phyloP scores from a whole-genome alignment of 2,888 invertebrate genomes.

The Phrixothrix hirtus region DNA sequence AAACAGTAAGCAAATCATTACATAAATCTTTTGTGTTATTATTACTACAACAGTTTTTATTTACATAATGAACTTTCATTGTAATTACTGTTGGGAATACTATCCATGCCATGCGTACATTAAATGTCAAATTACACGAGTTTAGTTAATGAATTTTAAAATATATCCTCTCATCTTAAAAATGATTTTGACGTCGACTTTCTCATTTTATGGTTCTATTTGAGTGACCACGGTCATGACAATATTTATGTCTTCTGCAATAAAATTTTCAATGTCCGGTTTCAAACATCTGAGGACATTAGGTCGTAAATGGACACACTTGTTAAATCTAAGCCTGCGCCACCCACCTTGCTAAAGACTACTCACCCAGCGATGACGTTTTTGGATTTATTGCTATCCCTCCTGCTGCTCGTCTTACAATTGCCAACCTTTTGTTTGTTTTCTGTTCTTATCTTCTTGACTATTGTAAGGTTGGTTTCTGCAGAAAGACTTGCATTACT shows the following conservation, averaged over 20 bases:
- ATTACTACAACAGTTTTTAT: no score
- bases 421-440: constrained; percentile 47
- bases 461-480: constrained; percentile 43
- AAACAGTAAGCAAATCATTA: no score
- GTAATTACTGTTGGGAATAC: constrained; percentile 8
- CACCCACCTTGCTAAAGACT: constrained; percentile 42
- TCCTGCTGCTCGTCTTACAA: constrained; percentile 49
- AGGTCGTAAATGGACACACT: constrained; percentile 43
- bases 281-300: constrained; percentile 25
- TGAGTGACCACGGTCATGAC: constrained; percentile 33
- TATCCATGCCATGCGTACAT: constrained; percentile 1
- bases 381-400: constrained; percentile 49
- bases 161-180: neutral
- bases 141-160: constrained; percentile 5
- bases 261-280: constrained; percentile 35
- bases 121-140: neutral
- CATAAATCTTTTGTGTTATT: no score
- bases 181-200: constrained; percentile 7
- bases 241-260: constrained; percentile 39
- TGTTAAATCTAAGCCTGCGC: constrained; percentile 41
- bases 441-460: constrained; percentile 42
- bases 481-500: constrained; percentile 34
- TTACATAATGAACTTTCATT: constrained; percentile 7
- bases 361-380: constrained; percentile 47
- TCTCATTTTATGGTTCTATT: constrained; percentile 30